phyloP scores from a whole-genome alignment of 2,797 vertebrate species.

The Cheirogaleus major region DNA sequence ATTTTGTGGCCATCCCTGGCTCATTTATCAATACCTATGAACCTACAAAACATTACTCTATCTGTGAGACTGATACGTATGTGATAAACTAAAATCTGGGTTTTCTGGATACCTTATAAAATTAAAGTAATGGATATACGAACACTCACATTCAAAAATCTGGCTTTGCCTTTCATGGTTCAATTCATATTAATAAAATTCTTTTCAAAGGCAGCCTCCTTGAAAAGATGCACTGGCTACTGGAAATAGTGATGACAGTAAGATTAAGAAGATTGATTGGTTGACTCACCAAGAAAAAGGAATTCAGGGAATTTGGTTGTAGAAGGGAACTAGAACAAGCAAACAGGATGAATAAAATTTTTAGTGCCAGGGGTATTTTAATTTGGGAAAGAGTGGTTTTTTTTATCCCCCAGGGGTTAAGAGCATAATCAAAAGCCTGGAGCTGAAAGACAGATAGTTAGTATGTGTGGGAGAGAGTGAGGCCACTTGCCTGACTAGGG shows the following conservation, averaged over 20 bases:
- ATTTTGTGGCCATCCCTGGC: neutral
- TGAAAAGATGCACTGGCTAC: neutral
- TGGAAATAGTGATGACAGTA: neutral
- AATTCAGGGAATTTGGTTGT: conserved; percentile 14
- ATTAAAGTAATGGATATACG: neutral
- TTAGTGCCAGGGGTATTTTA: neutral
- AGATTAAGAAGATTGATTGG: neutral
- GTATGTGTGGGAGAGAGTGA: neutral
- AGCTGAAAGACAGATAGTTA: neutral
- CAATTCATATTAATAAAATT: conserved; percentile 21
- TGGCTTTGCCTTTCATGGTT: neutral
- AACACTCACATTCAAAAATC: neutral
- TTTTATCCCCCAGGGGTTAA: neutral
- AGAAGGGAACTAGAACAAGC: neutral
- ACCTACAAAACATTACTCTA: neutral
- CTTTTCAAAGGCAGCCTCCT: neutral
- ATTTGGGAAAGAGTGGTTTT: neutral
- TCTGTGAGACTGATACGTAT: neutral
- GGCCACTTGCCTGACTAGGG: neutral
- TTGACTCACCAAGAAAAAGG: neutral
- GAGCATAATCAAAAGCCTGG: neutral
- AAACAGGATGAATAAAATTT: neutral
- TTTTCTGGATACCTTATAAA: neutral
- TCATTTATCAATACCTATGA: neutral
- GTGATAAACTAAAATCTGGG: neutral